phyloP scores from a whole-genome alignment of 2,888 invertebrate genomes.

The Rhingia rostrata region DNA sequence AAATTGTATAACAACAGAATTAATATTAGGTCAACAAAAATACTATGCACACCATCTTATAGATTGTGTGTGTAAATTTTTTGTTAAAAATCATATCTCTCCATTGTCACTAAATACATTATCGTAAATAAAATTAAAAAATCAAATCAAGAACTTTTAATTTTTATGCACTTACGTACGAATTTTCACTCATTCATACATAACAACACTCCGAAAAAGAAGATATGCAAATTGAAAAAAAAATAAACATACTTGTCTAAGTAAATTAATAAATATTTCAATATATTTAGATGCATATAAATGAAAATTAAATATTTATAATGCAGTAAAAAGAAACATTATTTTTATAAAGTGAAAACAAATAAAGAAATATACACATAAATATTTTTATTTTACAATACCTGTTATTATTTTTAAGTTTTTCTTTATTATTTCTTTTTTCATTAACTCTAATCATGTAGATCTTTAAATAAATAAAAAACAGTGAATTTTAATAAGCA shows the following conservation, averaged over 20 bases:
- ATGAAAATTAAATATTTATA: slow-evolving; percentile 26
- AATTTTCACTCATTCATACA: slow-evolving; percentile 31
- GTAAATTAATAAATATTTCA: slow-evolving; percentile 14
- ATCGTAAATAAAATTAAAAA: not conserved
- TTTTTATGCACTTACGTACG: slow-evolving; percentile 40
- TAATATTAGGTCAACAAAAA: not conserved
- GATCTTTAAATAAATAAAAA: slow-evolving; percentile 31
- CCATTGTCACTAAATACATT: slow-evolving; percentile 45
- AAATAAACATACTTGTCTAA: not conserved
- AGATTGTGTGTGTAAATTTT: slow-evolving; percentile 21
- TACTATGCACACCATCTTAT: not conserved
- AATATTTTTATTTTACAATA: slow-evolving; percentile 11
- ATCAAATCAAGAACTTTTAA: not conserved
- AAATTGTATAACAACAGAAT: not conserved
- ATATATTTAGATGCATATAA: slow-evolving; percentile 35
- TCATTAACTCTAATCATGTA: slow-evolving; percentile 17
- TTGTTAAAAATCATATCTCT: slow-evolving; percentile 52
- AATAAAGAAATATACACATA: slow-evolving; percentile 6
- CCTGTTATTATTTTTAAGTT: not conserved
- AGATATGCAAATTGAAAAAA: not conserved
- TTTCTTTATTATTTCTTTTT: not conserved
- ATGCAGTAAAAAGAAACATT: slow-evolving; percentile 55
- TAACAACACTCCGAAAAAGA: slow-evolving; percentile 1
- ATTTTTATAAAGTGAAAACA: slow-evolving; percentile 62
- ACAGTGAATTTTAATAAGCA: slow-evolving; percentile 16